phyloP scores from a whole-genome alignment of 2,888 invertebrate species.

The Pheosia gnoma region DNA sequence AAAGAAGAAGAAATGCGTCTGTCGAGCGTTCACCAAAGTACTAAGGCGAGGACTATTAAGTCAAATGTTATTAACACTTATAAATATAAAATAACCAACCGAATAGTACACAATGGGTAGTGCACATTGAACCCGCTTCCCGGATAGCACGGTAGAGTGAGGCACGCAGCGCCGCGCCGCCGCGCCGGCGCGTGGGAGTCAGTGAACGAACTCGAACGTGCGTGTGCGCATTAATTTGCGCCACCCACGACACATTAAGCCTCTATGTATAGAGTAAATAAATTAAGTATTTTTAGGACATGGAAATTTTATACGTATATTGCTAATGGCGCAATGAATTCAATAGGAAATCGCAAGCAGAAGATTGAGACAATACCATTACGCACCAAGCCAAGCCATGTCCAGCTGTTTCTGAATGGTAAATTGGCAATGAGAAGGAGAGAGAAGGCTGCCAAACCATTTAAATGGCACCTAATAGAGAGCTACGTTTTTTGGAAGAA shows the following conservation, averaged over 20 bases:
- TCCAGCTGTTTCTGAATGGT: too few relatives aligned
- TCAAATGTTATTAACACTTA: too few relatives aligned
- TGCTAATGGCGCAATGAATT: background rate
- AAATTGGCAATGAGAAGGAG: too few relatives aligned
- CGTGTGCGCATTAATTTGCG: conserved; percentile 26
- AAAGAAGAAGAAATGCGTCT: too few relatives aligned
- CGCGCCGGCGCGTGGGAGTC: conserved; percentile 38
- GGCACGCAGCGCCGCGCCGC: background rate
- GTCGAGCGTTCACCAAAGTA: too few relatives aligned
- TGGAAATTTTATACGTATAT: background rate
- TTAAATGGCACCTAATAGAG: too few relatives aligned
- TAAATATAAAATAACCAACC: conserved; percentile 33
- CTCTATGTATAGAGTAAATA: background rate
- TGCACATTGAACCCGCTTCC: conserved; percentile 28
- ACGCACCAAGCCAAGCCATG: too few relatives aligned
- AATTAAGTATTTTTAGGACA: background rate
- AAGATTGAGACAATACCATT: too few relatives aligned
- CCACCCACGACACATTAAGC: conserved; percentile 35
- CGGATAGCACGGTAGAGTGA: conserved; percentile 21
- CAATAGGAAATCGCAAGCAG: background rate
- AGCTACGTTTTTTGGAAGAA: too few relatives aligned
- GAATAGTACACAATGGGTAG: conserved; percentile 38
- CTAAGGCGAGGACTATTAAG: too few relatives aligned
- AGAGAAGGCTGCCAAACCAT: too few relatives aligned
- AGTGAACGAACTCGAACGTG: conserved; percentile 51